These are phyloP conservation scores for Tricholauxania praeusta DNA, from an alignment of 2,888 invertebrate genomes.

Conservation along the genomic window DNA sequence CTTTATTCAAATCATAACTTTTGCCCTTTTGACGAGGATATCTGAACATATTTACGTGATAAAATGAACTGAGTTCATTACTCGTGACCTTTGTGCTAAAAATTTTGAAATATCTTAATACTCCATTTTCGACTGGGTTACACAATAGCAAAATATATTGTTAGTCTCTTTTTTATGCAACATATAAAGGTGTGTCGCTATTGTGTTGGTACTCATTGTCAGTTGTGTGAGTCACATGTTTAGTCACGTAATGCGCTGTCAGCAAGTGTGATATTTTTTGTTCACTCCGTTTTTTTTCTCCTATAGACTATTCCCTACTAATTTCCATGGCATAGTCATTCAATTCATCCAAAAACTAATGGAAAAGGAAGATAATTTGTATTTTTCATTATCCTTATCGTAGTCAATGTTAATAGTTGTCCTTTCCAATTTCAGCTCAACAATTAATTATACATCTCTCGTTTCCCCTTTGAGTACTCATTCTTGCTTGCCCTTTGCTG, in stretches of 20 bases:
- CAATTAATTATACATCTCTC: constrained; percentile 17
- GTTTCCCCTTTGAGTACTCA: background rate
- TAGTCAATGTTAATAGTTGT: constrained; percentile 4
- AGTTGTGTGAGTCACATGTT: constrained; percentile 9
- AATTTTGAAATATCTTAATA: no score
- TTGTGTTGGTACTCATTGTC: background rate
- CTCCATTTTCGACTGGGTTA: no score
- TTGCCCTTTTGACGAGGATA: no score
- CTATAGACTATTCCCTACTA: no score
- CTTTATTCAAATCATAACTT: no score
- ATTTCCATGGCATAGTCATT: background rate
- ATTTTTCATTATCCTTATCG: background rate
- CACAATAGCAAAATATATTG: background rate
- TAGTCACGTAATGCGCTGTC: constrained; percentile 16
- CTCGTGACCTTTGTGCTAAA: no score
- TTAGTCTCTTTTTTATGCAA: background rate
- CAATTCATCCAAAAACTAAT: no score
- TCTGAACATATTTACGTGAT: no score
- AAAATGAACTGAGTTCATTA: no score
- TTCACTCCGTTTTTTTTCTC: background rate
- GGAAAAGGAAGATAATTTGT: no score
- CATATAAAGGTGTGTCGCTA: background rate
- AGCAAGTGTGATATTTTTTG: constrained; percentile 9
- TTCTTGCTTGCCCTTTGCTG: background rate
- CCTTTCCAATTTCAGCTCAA: background rate